Percentiles rank a stretch among this genome's conserved stretches.
Evolutionary conservation across 2,797 vertebrate species (phyloP).

Genomic region (Macropodus opercularis): DNA sequence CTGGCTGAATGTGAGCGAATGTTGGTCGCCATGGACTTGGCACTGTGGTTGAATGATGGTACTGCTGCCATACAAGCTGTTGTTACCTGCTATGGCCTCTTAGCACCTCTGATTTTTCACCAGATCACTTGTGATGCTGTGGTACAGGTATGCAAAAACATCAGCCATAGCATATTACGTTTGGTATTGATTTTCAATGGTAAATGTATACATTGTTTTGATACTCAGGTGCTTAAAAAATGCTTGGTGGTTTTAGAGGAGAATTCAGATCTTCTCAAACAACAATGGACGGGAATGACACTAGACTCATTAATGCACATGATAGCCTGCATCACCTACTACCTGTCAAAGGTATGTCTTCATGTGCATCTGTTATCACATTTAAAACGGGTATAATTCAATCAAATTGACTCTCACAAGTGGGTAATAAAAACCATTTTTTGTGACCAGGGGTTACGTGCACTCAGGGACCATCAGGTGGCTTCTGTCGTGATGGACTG

Average conservation of each 20-base stretch:
- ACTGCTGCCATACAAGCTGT: constrained; percentile 85
- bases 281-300: constrained; percentile 73
- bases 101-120: constrained; percentile 91
- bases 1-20: constrained; percentile 89
- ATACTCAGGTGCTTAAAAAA: constrained; percentile 89
- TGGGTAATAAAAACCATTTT: constrained; percentile 13
- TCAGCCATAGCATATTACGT: neutral
- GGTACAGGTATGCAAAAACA: constrained; percentile 81
- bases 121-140: constrained; percentile 84
- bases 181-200: neutral
- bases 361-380: constrained; percentile 3
- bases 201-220: too few relatives aligned
- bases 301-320: constrained; percentile 88
- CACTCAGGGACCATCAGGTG: constrained; percentile 81
- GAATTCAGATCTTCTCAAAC: constrained; percentile 79
- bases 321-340: constrained; percentile 90
- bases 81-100: constrained; percentile 89
- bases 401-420: neutral
- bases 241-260: constrained; percentile 89
- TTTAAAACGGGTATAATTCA: neutral
- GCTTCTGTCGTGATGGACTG: constrained; percentile 85
- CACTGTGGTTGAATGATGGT: constrained; percentile 85
- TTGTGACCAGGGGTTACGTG: constrained; percentile 81
- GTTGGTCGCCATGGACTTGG: constrained; percentile 88
- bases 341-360: constrained; percentile 86